phyloP scores from a whole-genome alignment of 2,888 invertebrate species.

The Hydroisotoma schaefferi region DNA sequence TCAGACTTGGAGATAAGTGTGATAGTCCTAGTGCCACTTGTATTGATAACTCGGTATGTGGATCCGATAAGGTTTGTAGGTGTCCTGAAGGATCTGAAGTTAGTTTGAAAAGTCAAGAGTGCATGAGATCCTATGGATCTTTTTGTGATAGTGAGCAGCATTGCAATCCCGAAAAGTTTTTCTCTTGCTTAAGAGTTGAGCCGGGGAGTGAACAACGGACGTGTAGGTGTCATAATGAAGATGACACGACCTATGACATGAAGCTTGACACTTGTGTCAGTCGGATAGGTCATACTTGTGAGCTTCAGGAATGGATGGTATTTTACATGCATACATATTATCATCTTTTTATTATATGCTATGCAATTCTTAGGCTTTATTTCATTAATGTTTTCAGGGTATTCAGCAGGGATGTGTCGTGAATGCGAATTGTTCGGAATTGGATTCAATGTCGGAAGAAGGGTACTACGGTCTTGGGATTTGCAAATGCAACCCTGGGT shows the following conservation, averaged over 20 bases:
- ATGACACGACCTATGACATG: neutral
- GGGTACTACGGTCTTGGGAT: neutral
- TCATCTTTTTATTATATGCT: no score
- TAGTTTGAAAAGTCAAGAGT: neutral
- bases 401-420: neutral
- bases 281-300: neutral
- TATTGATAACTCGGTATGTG: neutral
- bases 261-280: neutral
- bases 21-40: slow-evolving; percentile 1
- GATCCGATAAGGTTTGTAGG: neutral
- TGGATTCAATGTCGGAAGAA: no score
- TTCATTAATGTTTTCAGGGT: no score
- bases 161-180: slow-evolving; percentile 10
- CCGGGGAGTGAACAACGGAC: neutral
- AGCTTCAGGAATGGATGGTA: slow-evolving; percentile 3
- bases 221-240: neutral
- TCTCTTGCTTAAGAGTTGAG: neutral
- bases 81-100: slow-evolving; percentile 1
- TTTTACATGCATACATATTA: no score
- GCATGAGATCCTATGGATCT: neutral
- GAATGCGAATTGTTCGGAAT: neutral
- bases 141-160: neutral
- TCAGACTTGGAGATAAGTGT: neutral
- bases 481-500: neutral
- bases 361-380: no score